phyloP scores from a whole-genome alignment of 2,797 vertebrate genomes.

The Orientallactaga sibirica region DNA sequence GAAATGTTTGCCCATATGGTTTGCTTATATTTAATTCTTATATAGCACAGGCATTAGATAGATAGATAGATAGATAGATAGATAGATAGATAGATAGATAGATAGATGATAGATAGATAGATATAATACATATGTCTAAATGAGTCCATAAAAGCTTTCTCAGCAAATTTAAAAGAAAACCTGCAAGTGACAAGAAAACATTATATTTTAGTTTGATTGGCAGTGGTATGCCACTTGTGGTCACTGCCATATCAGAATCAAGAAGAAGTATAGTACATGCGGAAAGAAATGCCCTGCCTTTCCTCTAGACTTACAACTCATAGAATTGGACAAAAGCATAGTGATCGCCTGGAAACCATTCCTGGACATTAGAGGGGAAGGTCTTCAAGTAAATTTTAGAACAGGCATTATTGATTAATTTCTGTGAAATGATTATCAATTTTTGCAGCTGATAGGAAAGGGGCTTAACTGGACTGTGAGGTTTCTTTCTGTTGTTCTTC shows the following conservation, averaged over 20 bases:
- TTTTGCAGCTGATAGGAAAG: neutral
- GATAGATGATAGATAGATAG: too few species aligned
- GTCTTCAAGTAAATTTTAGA: neutral
- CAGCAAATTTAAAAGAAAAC: neutral
- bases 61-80: too few species aligned
- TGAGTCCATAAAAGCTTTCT: neutral
- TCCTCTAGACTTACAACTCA: neutral
- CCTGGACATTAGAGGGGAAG: neutral
- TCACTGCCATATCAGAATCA: neutral
- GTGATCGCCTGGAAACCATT: neutral
- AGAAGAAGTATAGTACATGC: neutral
- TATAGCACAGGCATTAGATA: neutral
- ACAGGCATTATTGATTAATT: neutral
- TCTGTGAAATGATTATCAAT: neutral
- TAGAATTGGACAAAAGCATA: neutral
- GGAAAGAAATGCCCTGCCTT: neutral
- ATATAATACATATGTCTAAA: neutral
- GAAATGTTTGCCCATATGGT: neutral
- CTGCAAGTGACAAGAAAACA: neutral
- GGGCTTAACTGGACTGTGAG: neutral
- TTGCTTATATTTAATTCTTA: constrained; percentile 10
- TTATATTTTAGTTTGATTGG: neutral
- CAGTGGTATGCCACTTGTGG: neutral
- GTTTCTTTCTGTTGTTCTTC: neutral
- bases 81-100: too few species aligned